phyloP scores from a whole-genome alignment of 1,140 invertebrate genomes.

The Schmidtea mediterranea region DNA sequence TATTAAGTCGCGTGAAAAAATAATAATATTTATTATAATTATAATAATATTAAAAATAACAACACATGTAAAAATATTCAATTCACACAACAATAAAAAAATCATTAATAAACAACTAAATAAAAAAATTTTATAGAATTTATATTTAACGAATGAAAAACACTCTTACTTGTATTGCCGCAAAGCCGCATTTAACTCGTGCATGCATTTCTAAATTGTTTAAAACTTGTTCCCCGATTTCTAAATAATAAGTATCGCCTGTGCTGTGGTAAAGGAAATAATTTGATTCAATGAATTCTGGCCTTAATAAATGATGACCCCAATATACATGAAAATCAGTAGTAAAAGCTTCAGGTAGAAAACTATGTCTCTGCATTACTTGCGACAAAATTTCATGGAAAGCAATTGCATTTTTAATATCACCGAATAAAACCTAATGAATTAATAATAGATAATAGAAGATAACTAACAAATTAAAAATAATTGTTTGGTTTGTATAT shows the following conservation, averaged over 20 bases:
- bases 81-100: too few relatives aligned
- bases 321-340: slow-evolving; percentile 52
- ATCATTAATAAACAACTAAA: too few relatives aligned
- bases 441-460: slow-evolving; percentile 68
- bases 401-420: slow-evolving; percentile 78
- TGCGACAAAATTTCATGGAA: slow-evolving; percentile 65
- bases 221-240: slow-evolving; percentile 66
- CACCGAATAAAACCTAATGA: slow-evolving; percentile 77
- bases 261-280: slow-evolving; percentile 84
- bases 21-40: too few relatives aligned
- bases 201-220: slow-evolving; percentile 63
- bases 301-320: slow-evolving; percentile 46
- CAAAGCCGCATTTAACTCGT: slow-evolving; percentile 72
- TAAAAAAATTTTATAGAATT: too few relatives aligned
- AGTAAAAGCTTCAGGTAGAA: slow-evolving; percentile 58
- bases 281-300: slow-evolving; percentile 88
- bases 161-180: slow-evolving; percentile 73
- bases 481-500: too few relatives aligned
- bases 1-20: too few relatives aligned
- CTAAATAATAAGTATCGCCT: slow-evolving; percentile 69
- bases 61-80: too few relatives aligned
- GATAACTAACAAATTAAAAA: too few relatives aligned
- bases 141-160: too few relatives aligned
- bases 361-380: slow-evolving; percentile 71
- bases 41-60: too few relatives aligned